These are phyloP conservation scores for Cantharis rufa DNA, from an alignment of 2,888 invertebrate species.

Conservation along the genomic window DNA sequence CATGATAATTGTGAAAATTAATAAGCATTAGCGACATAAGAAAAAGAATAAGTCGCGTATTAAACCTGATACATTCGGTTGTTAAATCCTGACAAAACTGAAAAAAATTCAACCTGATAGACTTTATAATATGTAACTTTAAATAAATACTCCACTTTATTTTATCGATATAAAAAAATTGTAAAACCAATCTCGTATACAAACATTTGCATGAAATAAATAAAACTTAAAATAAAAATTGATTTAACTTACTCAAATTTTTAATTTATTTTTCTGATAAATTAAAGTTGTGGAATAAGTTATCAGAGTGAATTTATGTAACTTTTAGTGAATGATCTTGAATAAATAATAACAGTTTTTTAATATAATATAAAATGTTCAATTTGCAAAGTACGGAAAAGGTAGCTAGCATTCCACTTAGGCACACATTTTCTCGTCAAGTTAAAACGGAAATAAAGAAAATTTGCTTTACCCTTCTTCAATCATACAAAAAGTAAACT, in stretches of 20 bases:
- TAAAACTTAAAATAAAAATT: neutral
- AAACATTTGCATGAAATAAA: neutral
- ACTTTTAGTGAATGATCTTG: neutral
- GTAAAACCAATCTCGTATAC: neutral
- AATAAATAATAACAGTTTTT: no score
- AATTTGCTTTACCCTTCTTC: neutral
- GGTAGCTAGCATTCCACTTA: neutral
- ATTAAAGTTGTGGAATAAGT: neutral
- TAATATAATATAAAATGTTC: neutral
- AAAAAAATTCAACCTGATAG: no score
- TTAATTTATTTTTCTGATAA: neutral
- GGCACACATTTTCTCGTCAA: neutral
- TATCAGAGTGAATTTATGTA: neutral
- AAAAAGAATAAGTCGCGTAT: no score
- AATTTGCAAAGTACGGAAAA: neutral
- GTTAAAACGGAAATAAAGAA: neutral
- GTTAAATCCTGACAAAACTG: no score
- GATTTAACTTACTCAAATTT: neutral
- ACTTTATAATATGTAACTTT: no score
- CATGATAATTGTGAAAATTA: no score
- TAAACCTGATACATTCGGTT: no score
- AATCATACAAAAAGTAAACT: neutral
- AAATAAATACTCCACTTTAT: neutral
- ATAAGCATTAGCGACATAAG: no score
- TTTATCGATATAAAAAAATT: neutral